phyloP scores from a whole-genome alignment of 2,113 vertebrate species.

The Coturnix japonica region DNA sequence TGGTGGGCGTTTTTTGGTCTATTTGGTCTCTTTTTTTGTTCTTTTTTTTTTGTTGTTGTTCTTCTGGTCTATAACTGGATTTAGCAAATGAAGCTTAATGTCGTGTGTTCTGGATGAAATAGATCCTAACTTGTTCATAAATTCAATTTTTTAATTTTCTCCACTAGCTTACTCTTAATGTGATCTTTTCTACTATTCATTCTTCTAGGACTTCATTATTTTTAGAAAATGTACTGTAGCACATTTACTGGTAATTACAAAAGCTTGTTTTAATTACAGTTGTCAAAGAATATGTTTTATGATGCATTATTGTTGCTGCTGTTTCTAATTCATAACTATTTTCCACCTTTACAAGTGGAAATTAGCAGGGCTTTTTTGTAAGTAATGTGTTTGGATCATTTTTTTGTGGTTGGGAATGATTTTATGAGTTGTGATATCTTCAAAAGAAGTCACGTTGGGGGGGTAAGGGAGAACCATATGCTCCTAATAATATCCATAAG shows the following conservation, averaged over 20 bases:
- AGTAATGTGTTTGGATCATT: neutral
- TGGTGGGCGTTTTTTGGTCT: neutral
- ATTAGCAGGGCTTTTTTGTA: neutral
- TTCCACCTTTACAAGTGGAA: slow-evolving; percentile 25
- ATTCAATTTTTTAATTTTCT: slow-evolving; percentile 5
- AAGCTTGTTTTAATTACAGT: slow-evolving; percentile 64
- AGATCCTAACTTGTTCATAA: neutral
- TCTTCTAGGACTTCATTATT: slow-evolving; percentile 53
- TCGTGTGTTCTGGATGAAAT: neutral
- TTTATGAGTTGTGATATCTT: neutral
- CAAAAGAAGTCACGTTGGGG: neutral
- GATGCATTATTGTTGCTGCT: neutral
- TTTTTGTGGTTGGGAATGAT: neutral
- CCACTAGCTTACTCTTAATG: neutral
- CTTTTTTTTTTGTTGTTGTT: neutral
- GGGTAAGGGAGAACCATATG: neutral
- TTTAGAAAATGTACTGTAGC: slow-evolving; percentile 33
- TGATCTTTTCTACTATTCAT: neutral
- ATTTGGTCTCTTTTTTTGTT: neutral
- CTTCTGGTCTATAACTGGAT: neutral
- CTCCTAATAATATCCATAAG: neutral
- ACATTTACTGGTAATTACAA: slow-evolving; percentile 48
- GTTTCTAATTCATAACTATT: slow-evolving; percentile 12
- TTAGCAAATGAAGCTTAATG: neutral
- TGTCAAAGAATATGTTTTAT: slow-evolving; percentile 18